A percentile compares a stretch with the other conserved stretches of the same genome.
phyloP scores from a whole-genome alignment of 1,140 invertebrate species.

The Caenorhabditis latens region DNA sequence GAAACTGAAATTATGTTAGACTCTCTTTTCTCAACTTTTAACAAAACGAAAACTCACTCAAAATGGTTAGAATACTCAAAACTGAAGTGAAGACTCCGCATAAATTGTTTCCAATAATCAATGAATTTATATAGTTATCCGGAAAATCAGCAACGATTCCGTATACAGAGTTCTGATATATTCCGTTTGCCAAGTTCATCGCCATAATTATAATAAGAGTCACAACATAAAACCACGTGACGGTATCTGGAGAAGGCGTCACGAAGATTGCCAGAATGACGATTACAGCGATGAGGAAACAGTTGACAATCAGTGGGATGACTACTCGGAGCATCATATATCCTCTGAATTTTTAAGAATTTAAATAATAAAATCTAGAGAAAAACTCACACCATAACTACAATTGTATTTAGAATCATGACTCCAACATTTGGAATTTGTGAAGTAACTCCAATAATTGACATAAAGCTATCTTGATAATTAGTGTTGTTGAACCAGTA shows the following conservation, averaged over 20 bases:
- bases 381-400: slow-evolving; percentile 58
- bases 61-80: slow-evolving; percentile 57
- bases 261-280: slow-evolving; percentile 56
- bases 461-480: slow-evolving; percentile 63
- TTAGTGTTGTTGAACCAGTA: slow-evolving; percentile 63
- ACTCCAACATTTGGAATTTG: slow-evolving; percentile 63
- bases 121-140: slow-evolving; percentile 60
- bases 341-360: slow-evolving; percentile 46
- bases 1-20: slow-evolving; percentile 54
- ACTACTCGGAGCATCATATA: slow-evolving; percentile 60
- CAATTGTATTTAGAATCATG: slow-evolving; percentile 59
- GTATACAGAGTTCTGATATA: slow-evolving; percentile 62
- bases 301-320: slow-evolving; percentile 57
- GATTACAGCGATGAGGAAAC: slow-evolving; percentile 55
- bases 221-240: slow-evolving; percentile 60
- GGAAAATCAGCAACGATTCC: slow-evolving; percentile 62
- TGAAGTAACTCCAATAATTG: slow-evolving; percentile 60
- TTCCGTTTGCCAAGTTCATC: slow-evolving; percentile 61
- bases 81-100: slow-evolving; percentile 65
- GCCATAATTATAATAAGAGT: slow-evolving; percentile 61
- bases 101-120: slow-evolving; percentile 64
- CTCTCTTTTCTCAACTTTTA: background rate
- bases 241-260: slow-evolving; percentile 25
- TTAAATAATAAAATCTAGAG: background rate
- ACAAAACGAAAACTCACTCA: slow-evolving; percentile 29